Conservation (phyloP, 2,888 invertebrate genomes). For the Philonicus albiceps region DNA sequence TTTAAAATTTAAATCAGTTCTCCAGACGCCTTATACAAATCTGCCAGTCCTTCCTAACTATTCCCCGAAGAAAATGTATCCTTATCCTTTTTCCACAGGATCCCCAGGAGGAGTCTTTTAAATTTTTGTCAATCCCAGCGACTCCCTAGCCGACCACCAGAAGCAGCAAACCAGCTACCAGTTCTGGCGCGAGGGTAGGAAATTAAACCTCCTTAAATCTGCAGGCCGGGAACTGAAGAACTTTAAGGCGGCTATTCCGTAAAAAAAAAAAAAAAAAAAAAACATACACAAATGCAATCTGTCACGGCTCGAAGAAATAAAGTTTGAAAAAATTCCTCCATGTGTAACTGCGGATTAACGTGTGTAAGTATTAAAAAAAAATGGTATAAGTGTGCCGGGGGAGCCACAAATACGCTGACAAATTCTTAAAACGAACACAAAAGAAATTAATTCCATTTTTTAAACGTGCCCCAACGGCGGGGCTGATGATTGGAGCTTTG, state of each 20-base stretch:
- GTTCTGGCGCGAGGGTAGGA: neutral
- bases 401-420: slow-evolving; percentile 47
- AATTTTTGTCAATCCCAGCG: neutral
- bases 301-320: slow-evolving; percentile 4
- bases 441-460: slow-evolving; percentile 63
- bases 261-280: neutral
- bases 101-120: neutral
- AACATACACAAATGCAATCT: slow-evolving; percentile 30
- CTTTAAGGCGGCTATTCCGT: slow-evolving; percentile 13
- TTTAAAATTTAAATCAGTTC: neutral
- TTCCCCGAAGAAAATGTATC: neutral
- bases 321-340: slow-evolving; percentile 1
- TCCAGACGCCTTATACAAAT: neutral
- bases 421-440: slow-evolving; percentile 57
- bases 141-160: neutral
- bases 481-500: slow-evolving; percentile 52
- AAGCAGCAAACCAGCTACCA: neutral
- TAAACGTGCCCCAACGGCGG: slow-evolving; percentile 51
- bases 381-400: neutral
- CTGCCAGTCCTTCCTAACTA: neutral
- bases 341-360: slow-evolving; percentile 26
- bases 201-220: neutral
- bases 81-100: neutral
- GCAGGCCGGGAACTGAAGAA: neutral
- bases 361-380: slow-evolving; percentile 21